phyloP scores from a whole-genome alignment of 2,113 vertebrate species.

The Haliaeetus leucogaster region DNA sequence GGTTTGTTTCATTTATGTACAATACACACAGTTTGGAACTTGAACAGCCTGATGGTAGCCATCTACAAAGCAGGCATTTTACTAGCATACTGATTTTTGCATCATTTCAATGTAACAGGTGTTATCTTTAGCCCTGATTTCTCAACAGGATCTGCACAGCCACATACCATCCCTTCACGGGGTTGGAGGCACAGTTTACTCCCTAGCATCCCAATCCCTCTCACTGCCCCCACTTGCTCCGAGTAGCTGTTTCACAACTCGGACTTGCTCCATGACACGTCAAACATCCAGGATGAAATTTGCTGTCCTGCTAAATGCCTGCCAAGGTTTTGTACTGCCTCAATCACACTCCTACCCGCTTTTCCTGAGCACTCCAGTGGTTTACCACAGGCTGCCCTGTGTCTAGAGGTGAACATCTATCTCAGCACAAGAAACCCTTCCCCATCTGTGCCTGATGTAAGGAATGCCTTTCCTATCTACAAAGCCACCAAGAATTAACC shows the following conservation, averaged over 20 bases:
- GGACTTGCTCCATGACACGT: neutral
- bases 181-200: neutral
- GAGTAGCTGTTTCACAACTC: neutral
- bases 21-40: neutral
- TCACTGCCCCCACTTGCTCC: neutral
- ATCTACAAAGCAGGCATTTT: neutral
- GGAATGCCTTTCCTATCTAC: neutral
- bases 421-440: neutral
- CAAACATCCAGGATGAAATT: neutral
- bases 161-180: neutral
- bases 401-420: conserved; percentile 11
- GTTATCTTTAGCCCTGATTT: neutral
- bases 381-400: conserved; percentile 8
- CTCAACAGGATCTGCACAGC: neutral
- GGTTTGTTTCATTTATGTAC: neutral
- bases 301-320: neutral
- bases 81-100: neutral
- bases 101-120: neutral
- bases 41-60: neutral
- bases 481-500: conserved; percentile 20
- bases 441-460: conserved; percentile 31
- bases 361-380: neutral
- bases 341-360: neutral
- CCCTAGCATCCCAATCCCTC: neutral
- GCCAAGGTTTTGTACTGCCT: neutral